Evolutionary conservation across 2,888 invertebrate genomes (phyloP).

Genomic region (Synanthedon formicaeformis): DNA sequence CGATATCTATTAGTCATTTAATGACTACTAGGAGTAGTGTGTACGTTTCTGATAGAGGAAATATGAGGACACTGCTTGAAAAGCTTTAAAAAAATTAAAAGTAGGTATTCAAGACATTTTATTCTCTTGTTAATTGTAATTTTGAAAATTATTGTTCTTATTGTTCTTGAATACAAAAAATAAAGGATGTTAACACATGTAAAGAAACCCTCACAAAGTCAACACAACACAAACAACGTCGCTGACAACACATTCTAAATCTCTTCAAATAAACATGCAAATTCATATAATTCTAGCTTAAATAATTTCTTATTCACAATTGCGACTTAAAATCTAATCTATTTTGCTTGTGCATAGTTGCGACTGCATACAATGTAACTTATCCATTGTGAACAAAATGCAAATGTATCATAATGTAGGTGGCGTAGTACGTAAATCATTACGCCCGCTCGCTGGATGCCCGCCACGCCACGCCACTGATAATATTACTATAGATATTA

Average conservation of each 20-base stretch:
- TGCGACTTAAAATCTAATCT: slow-evolving; percentile 2
- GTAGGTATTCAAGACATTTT: too few species aligned
- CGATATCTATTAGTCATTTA: too few species aligned
- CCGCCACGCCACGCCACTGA: slow-evolving; percentile 29
- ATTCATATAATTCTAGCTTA: neutral
- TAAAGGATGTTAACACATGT: too few species aligned
- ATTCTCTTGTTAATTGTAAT: too few species aligned
- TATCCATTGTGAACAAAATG: slow-evolving; percentile 36
- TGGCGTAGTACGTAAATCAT: slow-evolving; percentile 35
- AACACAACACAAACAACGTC: neutral
- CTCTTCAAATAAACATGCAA: neutral
- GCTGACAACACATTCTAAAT: neutral
- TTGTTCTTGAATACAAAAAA: too few species aligned
- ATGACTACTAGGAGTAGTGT: too few species aligned
- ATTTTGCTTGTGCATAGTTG: slow-evolving; percentile 11
- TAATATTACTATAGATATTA: slow-evolving; percentile 38
- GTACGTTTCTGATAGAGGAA: too few species aligned
- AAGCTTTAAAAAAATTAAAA: too few species aligned
- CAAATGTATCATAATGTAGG: slow-evolving; percentile 28
- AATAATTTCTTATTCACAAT: neutral
- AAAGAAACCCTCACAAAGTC: too few species aligned
- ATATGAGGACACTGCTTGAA: too few species aligned
- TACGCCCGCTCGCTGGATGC: slow-evolving; percentile 28
- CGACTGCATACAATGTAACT: slow-evolving; percentile 7
- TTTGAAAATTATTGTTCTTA: too few species aligned